These are phyloP conservation scores for Sebastes alutus DNA, from an alignment of 2,797 vertebrate genomes.

Conservation along the genomic window DNA sequence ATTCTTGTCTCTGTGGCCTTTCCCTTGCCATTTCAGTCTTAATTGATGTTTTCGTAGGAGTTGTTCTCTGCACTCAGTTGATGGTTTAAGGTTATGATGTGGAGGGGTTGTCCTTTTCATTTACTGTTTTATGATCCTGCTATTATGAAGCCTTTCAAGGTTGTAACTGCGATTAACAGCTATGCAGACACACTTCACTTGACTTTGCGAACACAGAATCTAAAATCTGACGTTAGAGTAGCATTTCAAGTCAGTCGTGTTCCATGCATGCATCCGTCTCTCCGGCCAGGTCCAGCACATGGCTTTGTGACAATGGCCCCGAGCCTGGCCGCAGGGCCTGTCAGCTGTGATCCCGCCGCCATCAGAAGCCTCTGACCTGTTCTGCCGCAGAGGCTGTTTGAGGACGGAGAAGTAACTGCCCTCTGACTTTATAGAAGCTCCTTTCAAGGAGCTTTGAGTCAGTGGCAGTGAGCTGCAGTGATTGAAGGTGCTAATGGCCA, in stretches of 20 bases:
- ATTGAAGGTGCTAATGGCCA: slow-evolving; percentile 48
- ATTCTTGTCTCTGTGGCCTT: not conserved
- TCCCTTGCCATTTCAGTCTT: not conserved
- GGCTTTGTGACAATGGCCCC: slow-evolving; percentile 38
- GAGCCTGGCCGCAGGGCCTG: slow-evolving; percentile 40
- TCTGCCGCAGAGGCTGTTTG: slow-evolving; percentile 4
- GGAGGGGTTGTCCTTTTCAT: slow-evolving; percentile 7
- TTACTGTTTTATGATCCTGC: slow-evolving; percentile 25
- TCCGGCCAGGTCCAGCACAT: slow-evolving; percentile 15
- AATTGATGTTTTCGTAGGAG: slow-evolving; percentile 7
- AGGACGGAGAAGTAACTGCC: slow-evolving; percentile 12
- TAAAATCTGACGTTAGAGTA: slow-evolving; percentile 3
- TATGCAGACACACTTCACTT: slow-evolving; percentile 14
- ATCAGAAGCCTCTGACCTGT: slow-evolving; percentile 46
- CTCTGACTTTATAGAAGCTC: slow-evolving; percentile 25
- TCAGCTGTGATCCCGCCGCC: slow-evolving; percentile 38
- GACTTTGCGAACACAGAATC: slow-evolving; percentile 15
- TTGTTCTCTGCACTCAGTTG: not conserved
- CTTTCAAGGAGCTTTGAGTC: slow-evolving; percentile 30
- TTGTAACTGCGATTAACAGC: slow-evolving; percentile 6
- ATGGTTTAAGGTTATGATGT: not conserved
- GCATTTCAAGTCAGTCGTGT: slow-evolving; percentile 14
- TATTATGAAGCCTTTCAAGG: not conserved
- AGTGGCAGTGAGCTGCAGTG: slow-evolving; percentile 22
- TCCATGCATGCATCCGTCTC: not conserved